These are phyloP conservation scores for Cyclopterus lumpus DNA, from an alignment of 2,797 vertebrate species.

Conservation along the genomic window DNA sequence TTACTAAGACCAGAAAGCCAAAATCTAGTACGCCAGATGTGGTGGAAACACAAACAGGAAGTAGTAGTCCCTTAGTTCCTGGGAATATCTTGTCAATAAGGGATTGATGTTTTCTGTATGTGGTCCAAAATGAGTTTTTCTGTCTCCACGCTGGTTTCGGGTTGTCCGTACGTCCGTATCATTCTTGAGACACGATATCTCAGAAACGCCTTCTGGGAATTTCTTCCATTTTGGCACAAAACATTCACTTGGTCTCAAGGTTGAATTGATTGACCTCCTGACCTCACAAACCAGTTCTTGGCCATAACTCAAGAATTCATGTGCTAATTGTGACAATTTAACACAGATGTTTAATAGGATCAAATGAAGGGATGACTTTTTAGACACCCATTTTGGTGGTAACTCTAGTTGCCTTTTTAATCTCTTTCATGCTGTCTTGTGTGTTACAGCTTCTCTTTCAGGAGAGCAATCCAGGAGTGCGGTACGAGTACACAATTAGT, in stretches of 20 bases:
- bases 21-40: not conserved
- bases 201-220: not conserved
- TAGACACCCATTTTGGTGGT: not conserved
- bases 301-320: not conserved
- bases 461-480: slow-evolving; percentile 92
- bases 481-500: slow-evolving; percentile 94
- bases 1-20: not conserved
- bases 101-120: not conserved
- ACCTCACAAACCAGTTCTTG: not conserved
- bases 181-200: not conserved
- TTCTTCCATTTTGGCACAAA: not conserved
- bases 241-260: no score
- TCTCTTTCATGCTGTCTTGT: slow-evolving; percentile 10
- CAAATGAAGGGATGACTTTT: not conserved
- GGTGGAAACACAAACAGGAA: not conserved
- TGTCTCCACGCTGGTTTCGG: no score
- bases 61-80: not conserved
- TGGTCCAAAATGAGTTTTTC: not conserved
- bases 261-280: no score
- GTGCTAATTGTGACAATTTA: not conserved
- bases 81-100: not conserved
- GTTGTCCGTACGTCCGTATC: no score
- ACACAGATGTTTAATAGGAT: not conserved
- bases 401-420: not conserved
- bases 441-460: slow-evolving; percentile 92